Base-by-base conservation (phyloP, 2,113 vertebrate genomes). In the Zootoca vivipara region DNA sequence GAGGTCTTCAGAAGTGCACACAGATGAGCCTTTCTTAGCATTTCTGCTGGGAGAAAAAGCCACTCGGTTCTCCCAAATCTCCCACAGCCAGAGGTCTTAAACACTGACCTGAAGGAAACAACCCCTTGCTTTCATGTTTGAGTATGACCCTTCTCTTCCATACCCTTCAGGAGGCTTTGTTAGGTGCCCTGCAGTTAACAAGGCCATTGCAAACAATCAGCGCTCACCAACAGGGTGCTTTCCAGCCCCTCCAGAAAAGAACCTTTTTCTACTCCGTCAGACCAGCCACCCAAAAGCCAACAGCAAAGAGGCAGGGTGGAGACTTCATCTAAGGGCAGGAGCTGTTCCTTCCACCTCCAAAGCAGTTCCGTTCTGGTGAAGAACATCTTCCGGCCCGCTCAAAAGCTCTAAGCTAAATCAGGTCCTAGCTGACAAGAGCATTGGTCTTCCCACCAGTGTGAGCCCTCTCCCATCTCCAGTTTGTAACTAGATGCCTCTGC, bases 401-500 rank as follows among this genome's bases (percentile, higher is more conserved):
- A 38, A 33, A 69, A 67, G 86, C 81, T 12, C 82, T 86, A 73
- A 46, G 18, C 40, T 77, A 24, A 78, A n/a, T 82, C 90, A 24
- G 67, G 86, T 80, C 26, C 46, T 0, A 82, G 87, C n/a, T 78
- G 42, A 67, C 22, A 38, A 88, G 40, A 83, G 35, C 18, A 0
- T 10, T 62, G 1, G 16, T 16, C 42, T 81, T 93, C 80, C 90
- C 64, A 30, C 56, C 67, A 52, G 8, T 1, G 7, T 1, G 0
- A 87, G 87, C 13, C 78, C 78, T 69, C 10, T 56, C 52, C 75
- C 46, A 78, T 82, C 30, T 91, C 79, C 46, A 0, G 62, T 90
- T 73, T 2, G 42, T 86, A 85, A 78, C 35, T 89, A 28, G 78
- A 82, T 85, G 81, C 46, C 52, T 92, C 87, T 0, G n/a, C 38